Evolutionary conservation across 2,797 vertebrate genomes (phyloP).

Genomic region (Psittacula derbiana): DNA sequence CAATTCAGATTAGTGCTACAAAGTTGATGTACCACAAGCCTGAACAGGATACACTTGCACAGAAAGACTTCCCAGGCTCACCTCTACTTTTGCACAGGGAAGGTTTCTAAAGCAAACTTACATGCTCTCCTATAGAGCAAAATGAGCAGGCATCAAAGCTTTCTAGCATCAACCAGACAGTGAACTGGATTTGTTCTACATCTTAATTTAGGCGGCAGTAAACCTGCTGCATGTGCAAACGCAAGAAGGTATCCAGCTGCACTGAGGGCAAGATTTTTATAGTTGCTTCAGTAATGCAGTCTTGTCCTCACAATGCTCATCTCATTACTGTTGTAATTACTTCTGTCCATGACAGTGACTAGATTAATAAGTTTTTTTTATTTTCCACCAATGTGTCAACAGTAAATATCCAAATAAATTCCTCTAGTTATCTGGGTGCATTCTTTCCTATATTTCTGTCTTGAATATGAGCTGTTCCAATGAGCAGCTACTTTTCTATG

Average conservation of each 20-base stretch:
- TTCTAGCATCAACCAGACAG: rapidly evolving
- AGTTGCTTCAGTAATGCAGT: not conserved
- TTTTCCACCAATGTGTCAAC: not conserved
- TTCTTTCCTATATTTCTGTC: not conserved
- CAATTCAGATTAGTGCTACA: not conserved
- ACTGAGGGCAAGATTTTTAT: not conserved
- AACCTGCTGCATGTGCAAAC: not conserved
- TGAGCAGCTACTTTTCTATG: not conserved
- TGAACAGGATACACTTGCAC: not conserved
- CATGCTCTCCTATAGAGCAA: not conserved
- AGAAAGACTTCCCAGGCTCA: not conserved
- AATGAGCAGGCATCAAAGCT: not conserved
- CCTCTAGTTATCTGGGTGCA: not conserved
- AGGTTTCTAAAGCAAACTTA: not conserved
- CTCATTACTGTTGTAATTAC: not conserved
- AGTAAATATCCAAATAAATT: not conserved
- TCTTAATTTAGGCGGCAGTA: not conserved
- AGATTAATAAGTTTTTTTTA: not conserved
- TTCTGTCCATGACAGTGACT: not conserved
- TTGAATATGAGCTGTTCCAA: not conserved
- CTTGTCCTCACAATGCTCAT: not conserved
- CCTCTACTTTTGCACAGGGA: not conserved
- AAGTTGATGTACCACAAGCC: not conserved
- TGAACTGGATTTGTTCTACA: not conserved
- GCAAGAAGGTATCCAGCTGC: not conserved